Percentiles rank a stretch among this genome's conserved stretches.
These are phyloP conservation scores for Montipora sp. DNA, from an alignment of 64 coral and sea anemone genomes.

Conservation along the genomic window DNA sequence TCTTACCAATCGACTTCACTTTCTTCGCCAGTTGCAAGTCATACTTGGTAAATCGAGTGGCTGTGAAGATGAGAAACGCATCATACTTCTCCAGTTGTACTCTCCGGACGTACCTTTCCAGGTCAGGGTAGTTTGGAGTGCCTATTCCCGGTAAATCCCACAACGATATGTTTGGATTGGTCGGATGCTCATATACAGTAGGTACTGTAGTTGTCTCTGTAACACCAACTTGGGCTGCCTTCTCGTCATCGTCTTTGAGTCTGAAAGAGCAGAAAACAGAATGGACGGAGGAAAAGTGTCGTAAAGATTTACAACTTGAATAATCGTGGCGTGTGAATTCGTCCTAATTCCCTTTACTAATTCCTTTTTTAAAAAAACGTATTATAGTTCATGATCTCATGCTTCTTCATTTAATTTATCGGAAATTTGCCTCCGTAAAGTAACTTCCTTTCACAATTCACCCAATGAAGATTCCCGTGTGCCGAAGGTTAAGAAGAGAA, in stretches of 20 bases:
- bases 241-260: slow-evolving; percentile 23
- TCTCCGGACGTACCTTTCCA: slow-evolving; percentile 9
- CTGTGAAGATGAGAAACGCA: slow-evolving; percentile 45
- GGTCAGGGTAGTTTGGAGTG: slow-evolving; percentile 50
- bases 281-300: not conserved
- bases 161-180: slow-evolving; percentile 53
- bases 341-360: no score
- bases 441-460: no score
- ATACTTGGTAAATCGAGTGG: slow-evolving; percentile 10
- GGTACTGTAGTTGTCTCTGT: slow-evolving; percentile 17
- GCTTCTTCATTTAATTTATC: no score
- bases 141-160: slow-evolving; percentile 66
- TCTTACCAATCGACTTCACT: not conserved
- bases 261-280: not conserved
- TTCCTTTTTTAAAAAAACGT: no score
- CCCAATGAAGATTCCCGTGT: no score
- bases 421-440: no score
- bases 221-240: slow-evolving; percentile 30
- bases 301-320: no score
- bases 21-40: slow-evolving; percentile 17
- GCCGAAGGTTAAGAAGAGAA: no score
- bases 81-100: slow-evolving; percentile 46
- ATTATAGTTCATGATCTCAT: no score
- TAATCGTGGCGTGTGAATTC: no score
- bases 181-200: slow-evolving; percentile 1